phyloP scores from a whole-genome alignment of 2,888 invertebrate genomes.

The Campoletis raptor region DNA sequence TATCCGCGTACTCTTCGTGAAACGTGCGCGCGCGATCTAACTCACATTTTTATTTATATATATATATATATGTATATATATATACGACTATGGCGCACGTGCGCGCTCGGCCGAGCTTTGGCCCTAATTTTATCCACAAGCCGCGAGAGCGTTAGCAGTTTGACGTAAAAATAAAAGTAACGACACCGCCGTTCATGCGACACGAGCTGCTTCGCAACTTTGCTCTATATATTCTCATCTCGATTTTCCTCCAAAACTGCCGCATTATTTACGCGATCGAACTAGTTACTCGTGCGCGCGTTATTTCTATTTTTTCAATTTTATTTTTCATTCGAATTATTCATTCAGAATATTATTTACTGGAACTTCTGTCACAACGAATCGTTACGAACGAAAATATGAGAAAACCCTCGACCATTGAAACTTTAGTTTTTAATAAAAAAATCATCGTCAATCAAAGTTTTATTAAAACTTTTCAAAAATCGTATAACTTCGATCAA shows the following conservation, averaged over 20 bases:
- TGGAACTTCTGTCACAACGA: neutral
- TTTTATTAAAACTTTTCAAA: neutral
- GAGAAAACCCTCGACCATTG: neutral
- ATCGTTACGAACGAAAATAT: neutral
- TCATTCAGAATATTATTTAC: neutral
- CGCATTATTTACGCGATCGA: constrained; percentile 26
- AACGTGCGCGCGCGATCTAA: constrained; percentile 26
- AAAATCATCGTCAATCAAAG: neutral
- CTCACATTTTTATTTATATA: constrained; percentile 1
- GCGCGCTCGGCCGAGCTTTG: constrained; percentile 64
- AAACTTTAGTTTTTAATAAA: neutral
- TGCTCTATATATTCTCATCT: constrained; percentile 36
- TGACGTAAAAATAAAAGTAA: constrained; percentile 71
- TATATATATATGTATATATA: neutral
- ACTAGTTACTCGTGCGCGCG: constrained; percentile 3
- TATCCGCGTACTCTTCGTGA: constrained; percentile 30
- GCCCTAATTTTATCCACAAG: constrained; percentile 72
- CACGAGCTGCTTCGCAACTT: constrained; percentile 43
- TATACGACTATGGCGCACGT: constrained; percentile 62
- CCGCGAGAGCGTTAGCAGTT: constrained; percentile 49
- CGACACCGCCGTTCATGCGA: constrained; percentile 70
- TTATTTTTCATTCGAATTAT: neutral
- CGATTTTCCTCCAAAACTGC: neutral
- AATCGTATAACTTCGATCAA: neutral
- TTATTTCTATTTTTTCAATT: constrained; percentile 11